phyloP scores from a whole-genome alignment of 2,113 vertebrate genomes.

The Paracanthobrama guichenoti region DNA sequence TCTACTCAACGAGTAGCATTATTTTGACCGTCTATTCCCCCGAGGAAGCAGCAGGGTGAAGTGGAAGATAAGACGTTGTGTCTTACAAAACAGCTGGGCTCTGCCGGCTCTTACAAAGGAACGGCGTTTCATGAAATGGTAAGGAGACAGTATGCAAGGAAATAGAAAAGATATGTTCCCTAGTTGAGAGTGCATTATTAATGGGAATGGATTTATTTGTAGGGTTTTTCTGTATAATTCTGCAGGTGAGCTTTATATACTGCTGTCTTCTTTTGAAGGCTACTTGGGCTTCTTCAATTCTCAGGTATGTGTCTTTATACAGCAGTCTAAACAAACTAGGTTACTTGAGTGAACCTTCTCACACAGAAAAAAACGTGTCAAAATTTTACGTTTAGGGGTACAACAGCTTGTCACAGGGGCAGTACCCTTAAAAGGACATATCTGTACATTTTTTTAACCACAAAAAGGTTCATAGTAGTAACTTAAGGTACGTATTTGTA shows the following conservation, averaged over 20 bases:
- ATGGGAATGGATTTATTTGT: background rate
- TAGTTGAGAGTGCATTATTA: background rate
- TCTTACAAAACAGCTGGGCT: background rate
- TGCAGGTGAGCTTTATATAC: slow-evolving; percentile 33
- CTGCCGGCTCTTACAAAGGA: background rate
- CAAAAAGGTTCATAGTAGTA: no score
- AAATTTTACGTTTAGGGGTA: no score
- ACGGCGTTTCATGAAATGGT: slow-evolving; percentile 18
- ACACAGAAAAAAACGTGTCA: no score
- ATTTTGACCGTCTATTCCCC: slow-evolving; percentile 26
- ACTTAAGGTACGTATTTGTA: no score
- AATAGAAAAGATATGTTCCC: background rate
- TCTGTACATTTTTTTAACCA: no score
- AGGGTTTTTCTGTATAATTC: background rate
- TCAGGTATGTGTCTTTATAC: background rate
- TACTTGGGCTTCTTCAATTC: background rate
- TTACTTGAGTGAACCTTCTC: background rate
- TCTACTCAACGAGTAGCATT: background rate
- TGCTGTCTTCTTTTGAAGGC: slow-evolving; percentile 18
- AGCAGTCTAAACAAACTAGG: background rate
- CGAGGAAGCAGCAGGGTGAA: background rate
- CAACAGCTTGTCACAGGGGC: no score
- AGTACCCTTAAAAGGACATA: no score
- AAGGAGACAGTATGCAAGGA: background rate
- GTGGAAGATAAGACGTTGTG: slow-evolving; percentile 25